phyloP scores from a whole-genome alignment of 2,888 invertebrate species.

The Harpalus rubripes region DNA sequence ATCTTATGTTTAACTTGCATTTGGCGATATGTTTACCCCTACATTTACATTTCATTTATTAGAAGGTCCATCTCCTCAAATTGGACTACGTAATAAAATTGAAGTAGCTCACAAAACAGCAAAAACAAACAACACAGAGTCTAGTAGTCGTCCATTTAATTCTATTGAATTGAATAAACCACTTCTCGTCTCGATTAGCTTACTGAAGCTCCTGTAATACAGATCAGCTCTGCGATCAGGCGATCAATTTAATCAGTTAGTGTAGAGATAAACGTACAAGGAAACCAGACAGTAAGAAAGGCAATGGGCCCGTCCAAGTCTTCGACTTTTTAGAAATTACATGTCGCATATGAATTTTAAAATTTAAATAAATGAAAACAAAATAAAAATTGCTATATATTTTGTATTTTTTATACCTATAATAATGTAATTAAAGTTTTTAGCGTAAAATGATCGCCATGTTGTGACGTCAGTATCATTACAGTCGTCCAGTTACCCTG shows the following conservation, averaged over 20 bases:
- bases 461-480: no score
- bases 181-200: neutral
- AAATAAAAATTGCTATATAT: no score
- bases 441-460: no score
- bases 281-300: no score
- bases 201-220: neutral
- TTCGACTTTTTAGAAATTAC: no score
- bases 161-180: constrained; percentile 29
- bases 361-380: no score
- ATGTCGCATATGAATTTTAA: no score
- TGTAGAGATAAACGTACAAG: no score
- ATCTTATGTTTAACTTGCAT: neutral
- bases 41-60: constrained; percentile 55
- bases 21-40: constrained; percentile 8
- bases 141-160: constrained; percentile 8
- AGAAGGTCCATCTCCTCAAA: constrained; percentile 33
- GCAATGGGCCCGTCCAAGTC: no score
- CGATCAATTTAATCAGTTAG: neutral
- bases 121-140: constrained; percentile 19
- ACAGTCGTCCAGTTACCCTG: no score
- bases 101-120: constrained; percentile 25
- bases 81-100: constrained; percentile 35
- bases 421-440: no score
- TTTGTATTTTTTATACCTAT: no score
- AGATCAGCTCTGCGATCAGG: constrained; percentile 9